A percentile compares a stretch with the other conserved stretches of the same genome.
Evolutionary conservation across 2,797 vertebrate genomes (phyloP).

Genomic region (Columba guinea): DNA sequence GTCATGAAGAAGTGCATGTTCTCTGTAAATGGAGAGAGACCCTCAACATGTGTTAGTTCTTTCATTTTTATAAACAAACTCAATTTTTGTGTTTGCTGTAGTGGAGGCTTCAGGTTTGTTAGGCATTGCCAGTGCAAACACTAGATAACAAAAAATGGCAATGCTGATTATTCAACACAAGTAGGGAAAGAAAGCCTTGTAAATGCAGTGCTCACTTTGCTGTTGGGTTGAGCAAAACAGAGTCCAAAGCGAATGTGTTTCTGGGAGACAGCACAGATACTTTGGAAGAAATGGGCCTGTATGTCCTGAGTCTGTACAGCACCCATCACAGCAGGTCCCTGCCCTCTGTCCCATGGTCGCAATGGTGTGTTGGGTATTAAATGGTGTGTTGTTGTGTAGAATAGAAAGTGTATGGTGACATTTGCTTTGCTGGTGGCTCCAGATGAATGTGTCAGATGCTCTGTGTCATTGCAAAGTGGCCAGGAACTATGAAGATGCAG

Average conservation of each 20-base stretch:
- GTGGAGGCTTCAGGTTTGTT: slow-evolving; percentile 10
- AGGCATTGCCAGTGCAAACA: slow-evolving; percentile 25
- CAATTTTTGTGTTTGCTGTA: neutral
- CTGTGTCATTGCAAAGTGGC: neutral
- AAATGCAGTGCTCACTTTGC: neutral
- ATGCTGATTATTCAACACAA: neutral
- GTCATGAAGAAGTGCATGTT: neutral
- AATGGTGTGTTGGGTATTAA: neutral
- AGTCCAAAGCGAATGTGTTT: neutral
- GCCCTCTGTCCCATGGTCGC: neutral
- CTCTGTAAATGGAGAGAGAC: neutral
- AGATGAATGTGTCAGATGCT: rapidly evolving
- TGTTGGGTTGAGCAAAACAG: neutral
- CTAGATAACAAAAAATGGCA: neutral
- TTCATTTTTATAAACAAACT: slow-evolving; percentile 44
- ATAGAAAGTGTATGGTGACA: rapidly evolving
- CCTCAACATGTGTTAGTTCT: neutral
- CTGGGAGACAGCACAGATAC: neutral
- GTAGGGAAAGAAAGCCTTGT: neutral
- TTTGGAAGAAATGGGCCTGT: neutral
- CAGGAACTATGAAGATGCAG: neutral
- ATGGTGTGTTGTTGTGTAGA: neutral
- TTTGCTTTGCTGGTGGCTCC: neutral
- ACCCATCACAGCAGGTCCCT: neutral
- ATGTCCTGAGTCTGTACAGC: neutral